Evolutionary conservation across 92 coral and sea anemone species (phyloP).

Genomic region (Phenganax marumi): DNA sequence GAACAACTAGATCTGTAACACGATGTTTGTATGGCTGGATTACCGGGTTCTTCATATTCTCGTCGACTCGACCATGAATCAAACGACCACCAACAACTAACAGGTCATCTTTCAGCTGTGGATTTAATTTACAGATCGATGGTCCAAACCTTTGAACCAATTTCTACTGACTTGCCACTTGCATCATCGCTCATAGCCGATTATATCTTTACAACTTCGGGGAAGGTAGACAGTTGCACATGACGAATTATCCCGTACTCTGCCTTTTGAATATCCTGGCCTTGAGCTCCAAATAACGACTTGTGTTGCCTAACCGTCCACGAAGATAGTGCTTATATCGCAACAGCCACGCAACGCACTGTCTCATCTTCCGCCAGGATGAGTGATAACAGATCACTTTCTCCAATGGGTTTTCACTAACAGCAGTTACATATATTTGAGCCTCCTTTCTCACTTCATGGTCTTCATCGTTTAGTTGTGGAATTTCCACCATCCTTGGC

Average conservation of each 20-base stretch:
- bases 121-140: slow-evolving; percentile 7
- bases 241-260: slow-evolving; percentile 37
- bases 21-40: slow-evolving; percentile 59
- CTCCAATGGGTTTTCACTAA: slow-evolving; percentile 29
- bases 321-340: slow-evolving; percentile 45
- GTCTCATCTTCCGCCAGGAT: slow-evolving; percentile 62
- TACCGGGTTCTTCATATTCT: slow-evolving; percentile 45
- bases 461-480: slow-evolving; percentile 46
- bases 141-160: background rate
- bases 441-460: slow-evolving; percentile 63
- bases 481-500: slow-evolving; percentile 43
- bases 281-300: slow-evolving; percentile 12
- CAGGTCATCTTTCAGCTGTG: slow-evolving; percentile 13
- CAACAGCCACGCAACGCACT: slow-evolving; percentile 58
- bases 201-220: background rate
- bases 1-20: slow-evolving; percentile 45
- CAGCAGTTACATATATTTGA: slow-evolving; percentile 41
- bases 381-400: slow-evolving; percentile 48
- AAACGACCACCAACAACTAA: slow-evolving; percentile 8
- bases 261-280: slow-evolving; percentile 40
- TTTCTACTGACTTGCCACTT: slow-evolving; percentile 1
- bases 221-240: slow-evolving; percentile 47
- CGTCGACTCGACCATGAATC: slow-evolving; percentile 39
- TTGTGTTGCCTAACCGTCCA: slow-evolving; percentile 6
- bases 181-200: background rate